Conservation (phyloP, 2,888 invertebrate genomes). For the Torymus tubicola region DNA sequence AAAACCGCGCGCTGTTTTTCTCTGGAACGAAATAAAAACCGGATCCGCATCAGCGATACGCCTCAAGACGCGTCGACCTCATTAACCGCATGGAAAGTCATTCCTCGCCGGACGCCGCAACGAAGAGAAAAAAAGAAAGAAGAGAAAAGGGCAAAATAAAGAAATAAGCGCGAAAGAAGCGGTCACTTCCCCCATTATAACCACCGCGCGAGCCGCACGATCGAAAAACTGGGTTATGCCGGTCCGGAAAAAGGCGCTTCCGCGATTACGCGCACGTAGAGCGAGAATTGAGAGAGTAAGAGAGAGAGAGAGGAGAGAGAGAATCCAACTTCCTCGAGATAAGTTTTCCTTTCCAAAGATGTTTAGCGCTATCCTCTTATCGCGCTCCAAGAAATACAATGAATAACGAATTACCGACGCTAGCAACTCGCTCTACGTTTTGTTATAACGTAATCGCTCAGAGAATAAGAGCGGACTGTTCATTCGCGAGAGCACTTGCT, state of each 20-base stretch:
- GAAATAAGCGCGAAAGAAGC: too few species aligned
- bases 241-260: neutral
- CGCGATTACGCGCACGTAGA: neutral
- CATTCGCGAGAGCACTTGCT: neutral
- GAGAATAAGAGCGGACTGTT: neutral
- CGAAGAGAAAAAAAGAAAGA: too few species aligned
- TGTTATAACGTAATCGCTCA: constrained; percentile 30
- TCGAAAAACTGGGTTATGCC: constrained; percentile 5
- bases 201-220: neutral
- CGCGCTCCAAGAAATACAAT: constrained; percentile 67
- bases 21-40: too few species aligned
- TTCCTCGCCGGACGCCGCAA: too few species aligned
- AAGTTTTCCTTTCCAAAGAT: constrained; percentile 41
- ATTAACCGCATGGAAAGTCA: too few species aligned
- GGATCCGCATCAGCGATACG: too few species aligned
- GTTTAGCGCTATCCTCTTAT: constrained; percentile 68
- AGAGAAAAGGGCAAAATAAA: too few species aligned
- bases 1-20: too few species aligned
- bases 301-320: neutral
- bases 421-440: neutral
- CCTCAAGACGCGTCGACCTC: too few species aligned
- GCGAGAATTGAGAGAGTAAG: neutral
- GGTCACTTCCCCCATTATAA: too few species aligned
- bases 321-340: neutral
- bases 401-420: constrained; percentile 64